Conservation (phyloP, 2,113 vertebrate genomes). For the Irena cyanogastra region DNA sequence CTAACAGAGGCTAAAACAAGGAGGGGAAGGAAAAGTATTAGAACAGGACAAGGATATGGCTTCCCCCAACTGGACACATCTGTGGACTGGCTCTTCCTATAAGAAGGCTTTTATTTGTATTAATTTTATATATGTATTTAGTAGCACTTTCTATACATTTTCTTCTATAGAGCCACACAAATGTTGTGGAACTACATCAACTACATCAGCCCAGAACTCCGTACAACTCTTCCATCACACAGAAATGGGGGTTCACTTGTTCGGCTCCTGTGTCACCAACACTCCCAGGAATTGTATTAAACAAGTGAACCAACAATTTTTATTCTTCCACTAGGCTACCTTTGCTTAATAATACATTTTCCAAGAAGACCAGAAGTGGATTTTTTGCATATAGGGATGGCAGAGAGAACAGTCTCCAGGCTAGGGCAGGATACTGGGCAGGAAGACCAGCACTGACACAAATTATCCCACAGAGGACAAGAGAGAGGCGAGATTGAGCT, state of each 20-base stretch:
- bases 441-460: not conserved
- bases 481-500: not conserved
- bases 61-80: not conserved
- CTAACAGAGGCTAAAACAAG: not conserved
- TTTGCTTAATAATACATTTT: not conserved
- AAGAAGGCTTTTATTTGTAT: not conserved
- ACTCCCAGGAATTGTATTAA: not conserved
- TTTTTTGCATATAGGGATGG: not conserved
- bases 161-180: not conserved
- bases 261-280: not conserved
- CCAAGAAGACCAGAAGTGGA: not conserved
- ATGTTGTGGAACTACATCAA: not conserved
- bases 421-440: not conserved
- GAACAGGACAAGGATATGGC: not conserved
- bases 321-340: not conserved
- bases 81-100: not conserved
- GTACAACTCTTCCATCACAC: fast-evolving
- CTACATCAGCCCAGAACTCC: not conserved
- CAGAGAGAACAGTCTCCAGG: not conserved
- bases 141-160: not conserved
- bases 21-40: not conserved
- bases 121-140: not conserved
- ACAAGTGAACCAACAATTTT: fast-evolving
- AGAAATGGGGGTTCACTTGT: not conserved
- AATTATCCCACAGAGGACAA: not conserved